Conservation (phyloP, 2,888 invertebrate genomes). For the Lypha dubia region DNA sequence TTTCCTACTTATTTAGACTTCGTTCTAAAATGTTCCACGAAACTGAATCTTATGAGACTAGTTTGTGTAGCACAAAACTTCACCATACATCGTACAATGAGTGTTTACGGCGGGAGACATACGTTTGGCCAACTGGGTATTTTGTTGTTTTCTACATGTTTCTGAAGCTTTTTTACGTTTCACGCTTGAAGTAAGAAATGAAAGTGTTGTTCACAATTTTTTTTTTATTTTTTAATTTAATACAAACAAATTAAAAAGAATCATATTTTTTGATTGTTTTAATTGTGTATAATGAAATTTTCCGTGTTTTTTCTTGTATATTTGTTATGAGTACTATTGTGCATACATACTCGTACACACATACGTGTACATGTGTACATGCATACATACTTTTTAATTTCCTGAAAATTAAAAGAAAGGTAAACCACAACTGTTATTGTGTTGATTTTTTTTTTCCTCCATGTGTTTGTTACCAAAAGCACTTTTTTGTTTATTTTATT, state of each 20-base stretch:
- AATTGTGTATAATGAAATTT: conserved; percentile 67
- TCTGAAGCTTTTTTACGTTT: conserved; percentile 62
- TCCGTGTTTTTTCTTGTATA: conserved; percentile 22
- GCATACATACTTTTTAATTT: conserved; percentile 50
- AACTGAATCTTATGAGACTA: too few relatives aligned
- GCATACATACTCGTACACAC: too few relatives aligned
- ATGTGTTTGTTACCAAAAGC: conserved; percentile 16
- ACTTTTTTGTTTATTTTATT: too few relatives aligned
- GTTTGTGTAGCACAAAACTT: too few relatives aligned
- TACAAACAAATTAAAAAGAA: conserved; percentile 44
- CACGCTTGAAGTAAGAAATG: conserved; percentile 78
- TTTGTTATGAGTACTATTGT: conserved; percentile 23
- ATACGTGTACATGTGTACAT: too few relatives aligned
- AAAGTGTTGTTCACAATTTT: conserved; percentile 75
- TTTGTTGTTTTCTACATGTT: not conserved
- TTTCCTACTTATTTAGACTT: too few relatives aligned
- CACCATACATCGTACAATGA: too few relatives aligned
- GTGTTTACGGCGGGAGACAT: not conserved
- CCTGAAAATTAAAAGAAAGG: conserved; percentile 60
- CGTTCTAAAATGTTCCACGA: too few relatives aligned
- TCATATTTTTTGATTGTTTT: conserved; percentile 70
- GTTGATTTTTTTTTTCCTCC: too few relatives aligned
- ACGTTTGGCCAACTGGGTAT: conserved; percentile 15
- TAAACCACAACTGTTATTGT: conserved; percentile 43
- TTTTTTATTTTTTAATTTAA: conserved; percentile 16